Conservation (phyloP, 1,140 invertebrate species). For the Helicoverpa zea region DNA sequence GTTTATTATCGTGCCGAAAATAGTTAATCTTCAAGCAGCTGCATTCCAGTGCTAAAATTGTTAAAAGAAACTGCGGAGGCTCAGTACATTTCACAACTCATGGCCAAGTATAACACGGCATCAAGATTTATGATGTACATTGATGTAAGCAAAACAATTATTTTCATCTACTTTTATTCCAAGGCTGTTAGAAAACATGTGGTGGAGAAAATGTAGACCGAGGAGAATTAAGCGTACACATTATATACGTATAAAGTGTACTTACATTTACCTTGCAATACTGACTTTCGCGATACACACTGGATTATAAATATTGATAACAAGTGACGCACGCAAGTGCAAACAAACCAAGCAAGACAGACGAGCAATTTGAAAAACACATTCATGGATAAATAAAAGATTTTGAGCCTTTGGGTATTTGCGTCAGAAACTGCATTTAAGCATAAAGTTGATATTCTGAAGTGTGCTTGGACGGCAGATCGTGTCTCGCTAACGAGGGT, state of each 20-base stretch:
- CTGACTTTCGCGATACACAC: conserved; percentile 1
- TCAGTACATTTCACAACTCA: conserved; percentile 21
- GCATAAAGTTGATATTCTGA: not conserved
- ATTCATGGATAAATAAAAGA: conserved; percentile 22
- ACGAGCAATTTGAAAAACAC: conserved; percentile 12
- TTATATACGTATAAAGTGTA: too few species aligned
- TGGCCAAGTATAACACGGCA: not conserved
- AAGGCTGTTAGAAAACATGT: not conserved
- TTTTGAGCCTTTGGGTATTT: not conserved
- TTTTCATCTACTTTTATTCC: conserved; percentile 4
- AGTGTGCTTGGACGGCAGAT: not conserved
- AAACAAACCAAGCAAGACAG: conserved; percentile 21
- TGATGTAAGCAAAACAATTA: conserved; percentile 5
- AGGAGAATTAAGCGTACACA: too few species aligned
- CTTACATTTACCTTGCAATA: not conserved
- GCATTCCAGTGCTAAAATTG: conserved; percentile 15
- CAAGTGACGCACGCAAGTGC: conserved; percentile 28
- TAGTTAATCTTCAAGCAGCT: not conserved
- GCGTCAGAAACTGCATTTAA: conserved; percentile 28
- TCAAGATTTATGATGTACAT: conserved; percentile 11
- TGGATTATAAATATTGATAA: conserved; percentile 26
- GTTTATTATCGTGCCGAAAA: conserved; percentile 4
- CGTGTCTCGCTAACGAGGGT: conserved; percentile 29
- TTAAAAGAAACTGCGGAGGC: conserved; percentile 9
- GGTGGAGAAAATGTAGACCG: not conserved